These are phyloP conservation scores for Leptocoma aspasia DNA, from an alignment of 2,113 vertebrate species.

Conservation along the genomic window DNA sequence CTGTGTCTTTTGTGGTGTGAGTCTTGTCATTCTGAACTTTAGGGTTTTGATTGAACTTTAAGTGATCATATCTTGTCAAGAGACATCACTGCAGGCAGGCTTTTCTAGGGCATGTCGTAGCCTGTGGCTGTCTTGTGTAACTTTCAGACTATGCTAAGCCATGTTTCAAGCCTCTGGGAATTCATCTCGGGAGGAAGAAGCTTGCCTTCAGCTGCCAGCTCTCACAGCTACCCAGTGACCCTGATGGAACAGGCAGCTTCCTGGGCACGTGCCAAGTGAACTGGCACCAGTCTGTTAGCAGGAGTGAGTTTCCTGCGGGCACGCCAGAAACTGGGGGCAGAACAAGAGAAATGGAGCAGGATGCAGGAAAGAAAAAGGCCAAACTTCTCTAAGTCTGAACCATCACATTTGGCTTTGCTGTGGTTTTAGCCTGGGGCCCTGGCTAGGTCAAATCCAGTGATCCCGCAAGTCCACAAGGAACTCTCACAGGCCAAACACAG, in stretches of 20 bases:
- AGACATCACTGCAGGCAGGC: not conserved
- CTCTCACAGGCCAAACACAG: not conserved
- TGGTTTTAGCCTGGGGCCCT: not conserved
- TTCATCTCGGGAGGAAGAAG: not conserved
- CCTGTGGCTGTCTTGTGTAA: not conserved
- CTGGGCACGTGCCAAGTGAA: rapidly evolving
- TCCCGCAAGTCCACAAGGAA: not conserved
- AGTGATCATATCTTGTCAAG: not conserved
- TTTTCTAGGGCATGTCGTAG: not conserved
- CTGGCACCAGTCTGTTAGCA: not conserved
- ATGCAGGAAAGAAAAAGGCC: not conserved
- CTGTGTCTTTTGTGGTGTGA: not conserved
- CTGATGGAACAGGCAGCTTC: not conserved
- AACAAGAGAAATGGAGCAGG: not conserved
- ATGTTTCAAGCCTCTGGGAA: not conserved
- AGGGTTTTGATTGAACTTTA: not conserved
- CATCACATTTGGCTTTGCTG: not conserved
- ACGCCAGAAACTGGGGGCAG: rapidly evolving
- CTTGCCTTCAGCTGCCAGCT: not conserved
- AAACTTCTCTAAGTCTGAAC: not conserved
- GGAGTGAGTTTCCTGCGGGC: not conserved
- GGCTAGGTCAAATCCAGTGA: not conserved
- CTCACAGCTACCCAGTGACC: not conserved
- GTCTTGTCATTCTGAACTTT: not conserved
- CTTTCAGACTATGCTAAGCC: not conserved